Evolutionary conservation across 2,888 invertebrate species (phyloP).

Genomic region (Cataglyphis rosenhaueri): DNA sequence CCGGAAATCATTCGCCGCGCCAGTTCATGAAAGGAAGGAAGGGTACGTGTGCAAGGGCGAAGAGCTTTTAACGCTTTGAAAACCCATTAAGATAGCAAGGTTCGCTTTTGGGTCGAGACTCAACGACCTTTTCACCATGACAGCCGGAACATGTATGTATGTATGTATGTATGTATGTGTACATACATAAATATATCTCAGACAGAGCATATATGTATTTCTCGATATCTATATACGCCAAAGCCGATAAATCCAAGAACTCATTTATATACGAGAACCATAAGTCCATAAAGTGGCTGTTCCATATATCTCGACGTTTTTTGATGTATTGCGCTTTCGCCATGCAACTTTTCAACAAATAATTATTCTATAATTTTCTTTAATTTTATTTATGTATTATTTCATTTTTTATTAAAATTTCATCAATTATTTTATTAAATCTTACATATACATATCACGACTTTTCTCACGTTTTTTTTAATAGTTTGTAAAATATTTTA

Average conservation of each 20-base stretch:
- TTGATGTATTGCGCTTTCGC: neutral
- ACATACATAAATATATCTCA: neutral
- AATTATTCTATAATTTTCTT: neutral
- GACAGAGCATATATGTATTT: neutral
- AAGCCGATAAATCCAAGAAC: neutral
- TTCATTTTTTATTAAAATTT: neutral
- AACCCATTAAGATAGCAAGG: slow-evolving; percentile 62
- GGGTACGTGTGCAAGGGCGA: slow-evolving; percentile 28
- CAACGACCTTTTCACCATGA: slow-evolving; percentile 45
- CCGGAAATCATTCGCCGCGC: slow-evolving; percentile 52
- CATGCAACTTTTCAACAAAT: neutral
- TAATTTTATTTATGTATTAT: neutral
- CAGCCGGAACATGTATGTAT: neutral
- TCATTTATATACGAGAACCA: neutral
- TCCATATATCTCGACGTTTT: neutral
- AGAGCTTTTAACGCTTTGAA: slow-evolving; percentile 58
- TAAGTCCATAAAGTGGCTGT: neutral
- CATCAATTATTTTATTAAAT: neutral
- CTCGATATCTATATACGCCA: neutral
- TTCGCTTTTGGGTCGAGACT: slow-evolving; percentile 48
- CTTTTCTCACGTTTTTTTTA: neutral
- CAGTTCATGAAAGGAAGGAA: slow-evolving; percentile 46
- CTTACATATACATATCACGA: neutral
- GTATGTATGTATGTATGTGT: neutral
- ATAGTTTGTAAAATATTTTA: neutral